Evolutionary conservation across 2,797 vertebrate species (phyloP), one percentile per base, ranked within the genome.

Genomic region (Coilia nasus): DNA sequence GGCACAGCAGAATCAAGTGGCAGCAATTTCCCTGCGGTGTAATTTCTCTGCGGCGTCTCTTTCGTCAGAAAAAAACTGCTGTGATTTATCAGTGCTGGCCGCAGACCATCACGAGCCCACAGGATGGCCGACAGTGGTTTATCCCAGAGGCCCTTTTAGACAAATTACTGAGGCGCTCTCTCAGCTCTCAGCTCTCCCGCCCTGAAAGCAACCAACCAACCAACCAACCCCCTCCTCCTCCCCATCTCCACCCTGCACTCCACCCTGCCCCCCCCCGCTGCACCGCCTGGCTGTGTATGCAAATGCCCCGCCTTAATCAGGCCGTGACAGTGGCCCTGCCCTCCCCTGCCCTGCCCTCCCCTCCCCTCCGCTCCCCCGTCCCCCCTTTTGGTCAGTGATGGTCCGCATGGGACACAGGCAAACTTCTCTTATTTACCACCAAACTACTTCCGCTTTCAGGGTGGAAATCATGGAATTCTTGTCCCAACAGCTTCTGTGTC

Each of bases 331-430:
- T 91, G 89, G 89, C 87, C 88, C 84, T 90, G 88, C 89, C 85
- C 89, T 60, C 85, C 88, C 84, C 12, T 85, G n/a, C n/a, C n/a
- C n/a, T n/a, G n/a, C n/a, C n/a, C n/a, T n/a, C n/a, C n/a, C n/a
- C n/a, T n/a, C n/a, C n/a, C n/a, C n/a, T n/a, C n/a, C n/a, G n/a
- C n/a, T n/a, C n/a, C n/a, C n/a, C n/a, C n/a, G n/a, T n/a, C 85
- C 50, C 9, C 7, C 14, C 14, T 3, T 54, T 85, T 60, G 86
- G 84, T 78, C 1, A 90, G 88, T 94, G 93, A 94, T 94, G 94
- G 94, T 95, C 94, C 89, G 91, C 88, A 94, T 87, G 82, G 86
- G 90, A 90, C 89, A 90, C 88, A 89, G 71, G 31, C 28, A 15
- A 88, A 87, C 87, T 81, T 83, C 85, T 84, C 82, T 35, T n/a